Conservation (phyloP, 2,113 vertebrate species). For the Seriola aureovittata region DNA sequence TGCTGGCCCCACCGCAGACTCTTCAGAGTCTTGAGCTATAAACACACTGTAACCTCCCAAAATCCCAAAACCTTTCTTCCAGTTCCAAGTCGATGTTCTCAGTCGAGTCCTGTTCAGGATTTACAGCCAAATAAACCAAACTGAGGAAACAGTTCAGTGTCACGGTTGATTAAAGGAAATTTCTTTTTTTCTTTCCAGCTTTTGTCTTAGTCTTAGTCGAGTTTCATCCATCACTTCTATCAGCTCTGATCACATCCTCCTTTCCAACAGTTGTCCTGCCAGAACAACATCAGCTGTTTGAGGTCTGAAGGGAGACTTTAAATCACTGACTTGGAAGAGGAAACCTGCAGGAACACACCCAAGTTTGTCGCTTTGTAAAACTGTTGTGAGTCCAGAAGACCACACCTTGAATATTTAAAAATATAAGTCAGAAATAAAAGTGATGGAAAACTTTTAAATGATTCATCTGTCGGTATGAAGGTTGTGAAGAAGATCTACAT, state of each 20-base stretch:
- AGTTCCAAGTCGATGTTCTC: background rate
- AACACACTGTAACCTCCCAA: background rate
- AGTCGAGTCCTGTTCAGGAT: background rate
- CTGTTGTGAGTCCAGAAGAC: background rate
- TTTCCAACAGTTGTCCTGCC: background rate
- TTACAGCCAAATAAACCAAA: background rate
- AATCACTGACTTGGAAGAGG: background rate
- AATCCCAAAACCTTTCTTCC: background rate
- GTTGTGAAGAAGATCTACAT: no score
- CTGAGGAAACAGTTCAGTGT: background rate
- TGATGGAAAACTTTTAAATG: no score
- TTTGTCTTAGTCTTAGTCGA: background rate
- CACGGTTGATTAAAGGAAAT: background rate
- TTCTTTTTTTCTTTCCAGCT: background rate
- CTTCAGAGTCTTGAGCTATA: background rate
- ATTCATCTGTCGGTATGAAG: background rate
- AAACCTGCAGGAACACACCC: background rate
- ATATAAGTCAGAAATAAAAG: background rate
- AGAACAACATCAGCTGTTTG: background rate
- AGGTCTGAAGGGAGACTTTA: background rate
- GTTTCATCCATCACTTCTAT: constrained; percentile 1
- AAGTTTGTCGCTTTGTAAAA: background rate
- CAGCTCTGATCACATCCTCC: constrained; percentile 2
- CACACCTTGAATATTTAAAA: background rate
- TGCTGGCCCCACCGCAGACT: background rate